phyloP scores from a whole-genome alignment of 2,888 invertebrate genomes.

The Hydrotaea cyrtoneurina region DNA sequence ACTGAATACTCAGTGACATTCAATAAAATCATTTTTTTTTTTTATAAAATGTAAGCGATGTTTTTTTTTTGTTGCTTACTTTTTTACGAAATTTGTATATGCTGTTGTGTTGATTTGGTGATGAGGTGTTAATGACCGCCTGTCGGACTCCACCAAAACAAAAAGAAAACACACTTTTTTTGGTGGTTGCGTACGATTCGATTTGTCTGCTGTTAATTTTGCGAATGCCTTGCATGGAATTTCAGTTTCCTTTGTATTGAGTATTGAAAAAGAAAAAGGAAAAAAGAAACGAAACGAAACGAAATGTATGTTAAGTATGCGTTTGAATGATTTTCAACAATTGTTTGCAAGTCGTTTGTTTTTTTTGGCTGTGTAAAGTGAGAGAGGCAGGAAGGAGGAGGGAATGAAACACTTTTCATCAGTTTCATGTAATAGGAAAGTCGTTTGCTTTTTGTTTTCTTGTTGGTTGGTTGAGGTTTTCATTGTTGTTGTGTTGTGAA shows the following conservation, averaged over 20 bases:
- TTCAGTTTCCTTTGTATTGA: too few species aligned
- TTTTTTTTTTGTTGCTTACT: too few species aligned
- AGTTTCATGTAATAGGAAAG: slow-evolving; percentile 28
- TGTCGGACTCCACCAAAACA: neutral
- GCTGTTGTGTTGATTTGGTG: neutral
- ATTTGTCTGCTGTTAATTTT: neutral
- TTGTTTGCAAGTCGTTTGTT: neutral
- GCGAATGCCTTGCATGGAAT: neutral
- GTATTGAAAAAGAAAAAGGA: neutral
- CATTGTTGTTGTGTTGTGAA: too few species aligned
- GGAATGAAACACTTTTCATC: neutral
- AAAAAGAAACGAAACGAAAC: neutral
- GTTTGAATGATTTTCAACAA: neutral
- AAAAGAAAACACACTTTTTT: neutral
- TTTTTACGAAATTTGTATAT: too few species aligned
- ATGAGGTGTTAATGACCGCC: neutral
- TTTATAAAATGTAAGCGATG: too few species aligned
- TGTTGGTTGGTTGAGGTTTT: too few species aligned
- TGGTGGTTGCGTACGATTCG: neutral
- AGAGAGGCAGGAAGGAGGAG: neutral
- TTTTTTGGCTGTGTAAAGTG: neutral
- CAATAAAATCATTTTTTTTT: too few species aligned
- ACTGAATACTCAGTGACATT: too few species aligned
- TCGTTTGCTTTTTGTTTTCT: neutral
- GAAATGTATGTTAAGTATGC: slow-evolving; percentile 6